Evolutionary conservation across 2,888 invertebrate species (phyloP), one percentile per base, ranked within the genome.

Genomic region (Diachrysia chrysitis): DNA sequence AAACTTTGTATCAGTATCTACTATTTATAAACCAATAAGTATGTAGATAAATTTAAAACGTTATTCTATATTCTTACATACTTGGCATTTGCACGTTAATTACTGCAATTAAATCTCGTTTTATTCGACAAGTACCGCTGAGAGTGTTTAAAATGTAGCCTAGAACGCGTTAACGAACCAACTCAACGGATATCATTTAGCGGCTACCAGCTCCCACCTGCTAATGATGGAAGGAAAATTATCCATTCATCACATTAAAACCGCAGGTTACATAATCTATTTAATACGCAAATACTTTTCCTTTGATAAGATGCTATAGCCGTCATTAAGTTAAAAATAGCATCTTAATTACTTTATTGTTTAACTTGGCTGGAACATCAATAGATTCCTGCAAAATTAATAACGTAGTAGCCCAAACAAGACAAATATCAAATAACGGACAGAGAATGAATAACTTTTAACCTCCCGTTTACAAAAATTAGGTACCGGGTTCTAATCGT

Each of bases 171-270:
- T 79, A 82, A 82, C 77, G 81, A 85, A 75, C 69, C 58, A 57
- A 66, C 80, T 53, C 58, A 58, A 55, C 77, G 73, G 71, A 78
- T 76, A 76, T 75, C 70, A 82, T 78, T 79, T 71, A 68, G 71
- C 68, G 64, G 59, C 66, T 66, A 66, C 67, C 69, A 66, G 64
- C n/a, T n/a, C 42, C 69, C 69, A 69, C 73, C 74, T 79, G 73
- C 83, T 87, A 85, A 86, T 85, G 86, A 86, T 81, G 73, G 77
- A 71, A 67, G 71, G 59, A 72, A 77, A 81, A 79, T 72, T 78
- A 73, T 77, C 69, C 77, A 80, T 78, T 79, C 79, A 78, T 71
- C 57, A 58, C 70, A 71, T 71, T 62, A 69, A 63, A 51, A 25
- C 56, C 63, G 48, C 61, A 51, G 62, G 37, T 37, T 65, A 54